Evolutionary conservation across 2,113 vertebrate genomes (phyloP), one percentile per base, ranked within the genome.

Genomic region (Microcebus ravelobensis): DNA sequence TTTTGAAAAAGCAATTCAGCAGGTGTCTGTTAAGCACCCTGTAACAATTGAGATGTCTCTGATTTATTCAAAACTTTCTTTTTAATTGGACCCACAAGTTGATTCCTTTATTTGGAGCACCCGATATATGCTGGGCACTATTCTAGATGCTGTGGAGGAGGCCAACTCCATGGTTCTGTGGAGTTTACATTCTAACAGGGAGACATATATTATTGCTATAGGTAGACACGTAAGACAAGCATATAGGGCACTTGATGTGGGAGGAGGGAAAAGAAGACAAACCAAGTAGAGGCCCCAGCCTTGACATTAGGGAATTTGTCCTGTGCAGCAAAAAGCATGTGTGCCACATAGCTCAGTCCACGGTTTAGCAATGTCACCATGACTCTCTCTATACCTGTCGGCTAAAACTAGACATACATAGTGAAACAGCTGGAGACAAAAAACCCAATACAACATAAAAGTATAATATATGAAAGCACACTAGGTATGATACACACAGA

Each of bases 1-100:
- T 2, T 88, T 34, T 14, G 15, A 29, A 67, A 85, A 57, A 27
- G 61, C 29, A 57, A 59, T 34, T 68, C 6, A 48, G 8, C 11
- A 48, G 29, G 10, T 23, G 8, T 21, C 57, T 55, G n/a, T 59
- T 36, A 15, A 59, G 31, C 4, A 70, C 2, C 23, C 65, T 13
- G 6, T 25, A 77, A 70, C 7, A 13, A n/a, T 73, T 59, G 68
- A 71, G 13, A 68, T 23, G 57, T 25, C 65, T 81, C 36, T 86
- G 34, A 67, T 29, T 81, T 85, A 12, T 65, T 90, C 34, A 84
- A 95, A 88, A 87, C 14, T 45, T 95, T 68, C 31, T 57, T 96
- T 87, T 89, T 23, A 73, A 94, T 63, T 77, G 63, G 20, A 67
- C 6, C 11, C 17, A 27, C 45, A 57, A 34, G 2, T 68, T 61